phyloP scores from a whole-genome alignment of 1,140 invertebrate genomes.

The Bombus terrestris region DNA sequence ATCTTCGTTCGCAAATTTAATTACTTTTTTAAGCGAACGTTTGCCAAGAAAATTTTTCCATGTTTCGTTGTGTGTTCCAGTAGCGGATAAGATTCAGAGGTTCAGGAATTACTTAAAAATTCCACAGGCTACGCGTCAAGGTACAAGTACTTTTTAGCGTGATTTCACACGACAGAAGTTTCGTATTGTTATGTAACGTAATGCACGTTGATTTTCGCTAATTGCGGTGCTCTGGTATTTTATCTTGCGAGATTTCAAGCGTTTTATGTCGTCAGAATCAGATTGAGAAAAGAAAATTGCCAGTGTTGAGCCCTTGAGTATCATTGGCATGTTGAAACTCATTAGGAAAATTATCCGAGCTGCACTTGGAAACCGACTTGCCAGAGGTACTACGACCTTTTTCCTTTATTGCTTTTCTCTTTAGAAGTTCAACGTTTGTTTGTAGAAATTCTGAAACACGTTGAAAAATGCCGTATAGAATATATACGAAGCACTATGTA shows the following conservation, averaged over 20 bases:
- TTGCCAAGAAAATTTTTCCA: background rate
- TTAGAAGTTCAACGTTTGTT: background rate
- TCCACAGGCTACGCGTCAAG: background rate
- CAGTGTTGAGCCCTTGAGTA: background rate
- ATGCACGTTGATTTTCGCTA: background rate
- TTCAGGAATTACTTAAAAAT: background rate
- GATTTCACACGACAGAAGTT: background rate
- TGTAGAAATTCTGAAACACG: background rate
- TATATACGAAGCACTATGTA: too few relatives aligned
- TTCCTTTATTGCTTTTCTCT: background rate
- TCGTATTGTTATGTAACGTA: background rate
- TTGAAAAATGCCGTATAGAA: background rate
- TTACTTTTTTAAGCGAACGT: background rate
- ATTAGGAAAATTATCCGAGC: conserved; percentile 1
- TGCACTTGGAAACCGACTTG: background rate
- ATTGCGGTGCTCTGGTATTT: too few relatives aligned
- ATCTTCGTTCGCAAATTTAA: background rate
- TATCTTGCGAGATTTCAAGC: background rate
- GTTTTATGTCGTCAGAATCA: background rate
- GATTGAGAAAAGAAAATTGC: background rate
- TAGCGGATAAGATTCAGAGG: background rate
- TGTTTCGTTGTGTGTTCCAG: background rate
- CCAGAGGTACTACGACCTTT: background rate
- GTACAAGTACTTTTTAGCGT: background rate
- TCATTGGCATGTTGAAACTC: background rate